Evolutionary conservation across 2,797 vertebrate species (phyloP).

Genomic region (Neosilurus mollespiculum): DNA sequence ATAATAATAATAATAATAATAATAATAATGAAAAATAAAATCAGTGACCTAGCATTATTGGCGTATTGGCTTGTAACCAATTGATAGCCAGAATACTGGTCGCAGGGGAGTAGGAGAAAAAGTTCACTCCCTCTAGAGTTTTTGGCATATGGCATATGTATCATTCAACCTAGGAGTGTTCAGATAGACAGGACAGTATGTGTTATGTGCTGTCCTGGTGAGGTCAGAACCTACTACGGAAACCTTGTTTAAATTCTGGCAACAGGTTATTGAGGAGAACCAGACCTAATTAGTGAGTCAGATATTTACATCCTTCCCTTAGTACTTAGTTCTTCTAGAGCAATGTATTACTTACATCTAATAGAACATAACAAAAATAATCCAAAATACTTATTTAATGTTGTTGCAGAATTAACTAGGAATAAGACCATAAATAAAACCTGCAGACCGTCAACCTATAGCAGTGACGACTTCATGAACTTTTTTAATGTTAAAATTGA

Average conservation of each 20-base stretch:
- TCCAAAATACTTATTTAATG: too few relatives aligned
- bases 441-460: too few relatives aligned
- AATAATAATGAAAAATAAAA: neutral
- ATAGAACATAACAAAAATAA: too few relatives aligned
- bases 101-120: neutral
- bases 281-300: neutral
- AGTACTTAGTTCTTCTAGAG: too few relatives aligned
- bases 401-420: too few relatives aligned
- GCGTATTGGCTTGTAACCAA: neutral
- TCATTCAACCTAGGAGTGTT: neutral
- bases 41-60: neutral
- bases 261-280: neutral
- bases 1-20: too few relatives aligned
- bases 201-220: neutral
- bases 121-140: neutral
- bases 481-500: too few relatives aligned
- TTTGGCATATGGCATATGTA: neutral
- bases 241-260: neutral
- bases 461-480: too few relatives aligned
- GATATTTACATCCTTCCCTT: neutral
- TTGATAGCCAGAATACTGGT: neutral
- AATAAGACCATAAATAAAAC: too few relatives aligned
- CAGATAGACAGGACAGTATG: neutral
- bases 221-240: neutral
- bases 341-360: too few relatives aligned